phyloP scores from a whole-genome alignment of 1,140 invertebrate genomes.

The Drosophila rhopaloa region DNA sequence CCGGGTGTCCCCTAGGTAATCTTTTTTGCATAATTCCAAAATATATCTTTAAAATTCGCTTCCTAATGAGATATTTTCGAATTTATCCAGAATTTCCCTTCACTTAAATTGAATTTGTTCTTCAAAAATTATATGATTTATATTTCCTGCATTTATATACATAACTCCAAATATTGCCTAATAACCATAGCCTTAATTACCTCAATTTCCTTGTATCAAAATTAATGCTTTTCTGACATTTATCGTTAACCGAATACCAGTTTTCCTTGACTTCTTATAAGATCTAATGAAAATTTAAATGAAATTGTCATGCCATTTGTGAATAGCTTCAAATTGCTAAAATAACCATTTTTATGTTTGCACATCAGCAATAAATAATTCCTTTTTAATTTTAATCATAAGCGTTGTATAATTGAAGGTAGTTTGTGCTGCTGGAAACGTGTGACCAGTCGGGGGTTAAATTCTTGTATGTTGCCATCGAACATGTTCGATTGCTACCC shows the following conservation, averaged over 20 bases:
- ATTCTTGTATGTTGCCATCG: neutral
- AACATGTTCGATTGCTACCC: conserved; percentile 17
- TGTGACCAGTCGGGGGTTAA: conserved; percentile 21
- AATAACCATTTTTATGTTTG: conserved; percentile 12
- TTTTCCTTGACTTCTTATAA: neutral
- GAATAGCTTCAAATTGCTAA: neutral
- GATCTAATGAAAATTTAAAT: neutral
- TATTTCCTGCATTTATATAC: too few relatives aligned
- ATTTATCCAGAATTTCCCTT: too few relatives aligned
- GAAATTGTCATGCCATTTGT: conserved; percentile 8
- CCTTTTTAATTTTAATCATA: conserved; percentile 6
- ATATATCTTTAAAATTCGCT: too few relatives aligned
- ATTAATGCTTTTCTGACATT: neutral
- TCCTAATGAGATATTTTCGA: too few relatives aligned
- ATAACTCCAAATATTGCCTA: too few relatives aligned
- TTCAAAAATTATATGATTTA: too few relatives aligned
- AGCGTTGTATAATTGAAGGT: conserved; percentile 10
- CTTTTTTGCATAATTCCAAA: conserved; percentile 12
- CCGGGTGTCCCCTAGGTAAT: conserved; percentile 73
- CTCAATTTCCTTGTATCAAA: neutral
- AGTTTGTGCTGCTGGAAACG: neutral
- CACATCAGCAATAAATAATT: conserved; percentile 3
- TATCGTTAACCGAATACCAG: neutral
- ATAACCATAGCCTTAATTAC: neutral
- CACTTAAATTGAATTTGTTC: too few relatives aligned